Evolutionary conservation across 2,888 invertebrate genomes (phyloP).

Genomic region (Ophion obscuratus): DNA sequence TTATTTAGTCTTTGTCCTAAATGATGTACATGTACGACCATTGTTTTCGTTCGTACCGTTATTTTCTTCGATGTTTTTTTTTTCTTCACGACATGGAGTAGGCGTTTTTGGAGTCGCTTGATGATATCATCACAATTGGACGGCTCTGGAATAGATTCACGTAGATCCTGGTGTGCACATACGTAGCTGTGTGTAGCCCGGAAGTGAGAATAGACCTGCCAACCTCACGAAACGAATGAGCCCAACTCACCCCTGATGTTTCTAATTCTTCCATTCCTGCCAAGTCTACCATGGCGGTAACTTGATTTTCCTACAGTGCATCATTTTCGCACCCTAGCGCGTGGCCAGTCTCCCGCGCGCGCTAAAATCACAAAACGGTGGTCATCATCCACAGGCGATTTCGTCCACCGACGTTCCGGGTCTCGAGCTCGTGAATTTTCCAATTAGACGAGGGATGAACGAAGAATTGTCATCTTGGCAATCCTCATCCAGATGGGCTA

Average conservation of each 20-base stretch:
- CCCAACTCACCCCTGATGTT: conserved; percentile 77
- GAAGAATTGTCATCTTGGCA: neutral
- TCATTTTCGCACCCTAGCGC: conserved; percentile 17
- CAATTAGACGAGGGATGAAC: neutral
- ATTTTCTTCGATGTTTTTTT: neutral
- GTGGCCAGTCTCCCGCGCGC: conserved; percentile 47
- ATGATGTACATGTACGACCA: neutral
- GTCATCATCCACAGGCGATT: neutral
- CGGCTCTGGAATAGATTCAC: conserved; percentile 5
- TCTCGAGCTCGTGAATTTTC: neutral
- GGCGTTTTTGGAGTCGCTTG: neutral
- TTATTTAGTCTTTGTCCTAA: neutral
- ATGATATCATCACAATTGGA: neutral
- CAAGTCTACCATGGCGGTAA: conserved; percentile 73
- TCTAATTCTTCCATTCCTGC: conserved; percentile 75
- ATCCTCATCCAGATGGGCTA: conserved; percentile 53
- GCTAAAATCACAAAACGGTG: neutral
- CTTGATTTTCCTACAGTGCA: conserved; percentile 71
- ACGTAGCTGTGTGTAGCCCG: neutral
- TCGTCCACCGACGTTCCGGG: neutral
- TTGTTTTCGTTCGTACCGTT: neutral
- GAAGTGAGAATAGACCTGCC: conserved; percentile 5
- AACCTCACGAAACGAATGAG: conserved; percentile 77
- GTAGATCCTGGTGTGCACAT: neutral
- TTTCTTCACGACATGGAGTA: neutral